Conservation (phyloP, 2,113 vertebrate genomes). For the Galemys pyrenaicus region DNA sequence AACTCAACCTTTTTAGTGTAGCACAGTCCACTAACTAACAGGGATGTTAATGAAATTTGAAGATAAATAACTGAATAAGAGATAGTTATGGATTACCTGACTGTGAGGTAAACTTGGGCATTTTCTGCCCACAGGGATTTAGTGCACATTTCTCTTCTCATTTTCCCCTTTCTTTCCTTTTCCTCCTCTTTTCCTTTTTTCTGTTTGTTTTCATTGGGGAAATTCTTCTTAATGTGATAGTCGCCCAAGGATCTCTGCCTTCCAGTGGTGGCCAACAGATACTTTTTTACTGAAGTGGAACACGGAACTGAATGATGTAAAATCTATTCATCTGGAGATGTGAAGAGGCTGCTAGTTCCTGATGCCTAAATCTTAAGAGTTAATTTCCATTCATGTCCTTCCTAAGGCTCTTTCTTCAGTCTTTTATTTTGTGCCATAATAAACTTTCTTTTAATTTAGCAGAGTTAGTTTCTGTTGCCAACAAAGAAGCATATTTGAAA, state of each 20-base stretch:
- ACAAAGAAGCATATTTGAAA: neutral
- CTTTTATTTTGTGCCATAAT: neutral
- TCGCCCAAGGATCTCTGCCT: neutral
- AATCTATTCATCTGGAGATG: neutral
- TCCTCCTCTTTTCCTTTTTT: rapidly evolving
- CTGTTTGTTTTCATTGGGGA: neutral
- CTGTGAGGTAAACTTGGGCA: neutral
- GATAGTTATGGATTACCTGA: neutral
- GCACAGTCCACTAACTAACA: neutral
- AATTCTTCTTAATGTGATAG: neutral
- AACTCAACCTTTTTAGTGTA: neutral
- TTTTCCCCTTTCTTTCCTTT: neutral
- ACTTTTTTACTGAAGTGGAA: neutral
- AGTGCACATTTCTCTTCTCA: neutral
- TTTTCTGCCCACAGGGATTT: neutral
- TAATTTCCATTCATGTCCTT: neutral
- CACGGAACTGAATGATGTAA: neutral
- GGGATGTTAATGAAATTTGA: neutral
- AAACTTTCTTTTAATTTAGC: neutral
- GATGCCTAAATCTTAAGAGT: neutral
- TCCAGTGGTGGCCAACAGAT: neutral
- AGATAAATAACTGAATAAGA: neutral
- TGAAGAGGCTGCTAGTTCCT: neutral
- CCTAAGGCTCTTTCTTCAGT: neutral
- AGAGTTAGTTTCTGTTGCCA: conserved; percentile 4